Conservation (phyloP, 2,797 vertebrate species). For the Columba guinea region DNA sequence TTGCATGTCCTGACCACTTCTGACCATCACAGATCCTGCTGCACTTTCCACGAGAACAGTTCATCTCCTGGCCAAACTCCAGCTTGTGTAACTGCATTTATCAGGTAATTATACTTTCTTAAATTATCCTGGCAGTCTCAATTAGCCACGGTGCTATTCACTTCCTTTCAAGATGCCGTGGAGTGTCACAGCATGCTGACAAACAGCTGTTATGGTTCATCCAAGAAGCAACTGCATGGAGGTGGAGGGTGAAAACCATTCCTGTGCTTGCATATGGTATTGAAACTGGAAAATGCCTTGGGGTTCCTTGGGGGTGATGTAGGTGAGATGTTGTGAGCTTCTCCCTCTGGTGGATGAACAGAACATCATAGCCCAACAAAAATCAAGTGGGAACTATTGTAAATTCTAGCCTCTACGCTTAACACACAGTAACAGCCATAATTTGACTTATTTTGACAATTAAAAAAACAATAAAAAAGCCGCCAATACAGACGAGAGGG, state of each 20-base stretch:
- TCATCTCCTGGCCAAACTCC: not conserved
- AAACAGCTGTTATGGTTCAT: not conserved
- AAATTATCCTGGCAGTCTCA: constrained; percentile 6
- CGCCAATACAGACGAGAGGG: not conserved
- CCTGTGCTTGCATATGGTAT: not conserved
- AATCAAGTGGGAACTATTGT: not conserved
- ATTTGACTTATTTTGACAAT: not conserved
- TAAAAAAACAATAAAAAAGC: not conserved
- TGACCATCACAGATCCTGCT: not conserved
- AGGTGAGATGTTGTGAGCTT: not conserved
- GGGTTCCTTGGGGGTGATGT: not conserved
- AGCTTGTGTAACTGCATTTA: not conserved
- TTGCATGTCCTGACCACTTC: rapidly evolving
- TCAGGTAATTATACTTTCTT: not conserved
- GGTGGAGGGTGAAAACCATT: not conserved
- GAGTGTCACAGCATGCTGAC: not conserved
- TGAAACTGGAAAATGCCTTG: not conserved
- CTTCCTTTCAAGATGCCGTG: constrained; percentile 6
- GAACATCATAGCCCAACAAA: not conserved
- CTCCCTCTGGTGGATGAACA: not conserved
- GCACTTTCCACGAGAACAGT: not conserved
- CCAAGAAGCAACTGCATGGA: not conserved
- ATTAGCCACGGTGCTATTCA: not conserved
- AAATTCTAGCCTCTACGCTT: not conserved
- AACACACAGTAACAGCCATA: not conserved